These are phyloP conservation scores for Cygnus atratus DNA, from an alignment of 2,113 vertebrate species.

Conservation along the genomic window DNA sequence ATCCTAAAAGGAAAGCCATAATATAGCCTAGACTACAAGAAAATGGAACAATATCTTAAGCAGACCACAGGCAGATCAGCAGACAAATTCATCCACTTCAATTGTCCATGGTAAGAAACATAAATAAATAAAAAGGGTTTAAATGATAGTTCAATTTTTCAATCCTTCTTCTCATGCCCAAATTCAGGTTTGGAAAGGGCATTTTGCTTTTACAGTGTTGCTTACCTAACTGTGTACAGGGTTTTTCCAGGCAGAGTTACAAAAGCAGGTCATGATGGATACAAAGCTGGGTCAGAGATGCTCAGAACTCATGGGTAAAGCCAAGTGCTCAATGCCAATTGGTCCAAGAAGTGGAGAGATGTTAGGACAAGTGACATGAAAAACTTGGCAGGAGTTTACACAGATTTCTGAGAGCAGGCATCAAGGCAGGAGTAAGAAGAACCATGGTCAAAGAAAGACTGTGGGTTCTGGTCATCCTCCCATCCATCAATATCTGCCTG, in stretches of 20 bases:
- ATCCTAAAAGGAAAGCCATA: not conserved
- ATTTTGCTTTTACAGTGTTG: not conserved
- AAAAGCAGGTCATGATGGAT: not conserved
- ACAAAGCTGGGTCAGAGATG: not conserved
- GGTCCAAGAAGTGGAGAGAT: not conserved
- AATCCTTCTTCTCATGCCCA: not conserved
- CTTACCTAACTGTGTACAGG: not conserved
- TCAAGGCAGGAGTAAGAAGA: not conserved
- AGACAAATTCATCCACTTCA: not conserved
- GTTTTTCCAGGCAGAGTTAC: not conserved
- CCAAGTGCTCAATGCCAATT: not conserved
- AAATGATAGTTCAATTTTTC: not conserved
- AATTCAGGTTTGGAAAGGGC: not conserved
- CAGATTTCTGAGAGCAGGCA: not conserved
- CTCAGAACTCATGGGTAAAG: not conserved
- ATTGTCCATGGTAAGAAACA: not conserved
- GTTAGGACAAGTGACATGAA: not conserved
- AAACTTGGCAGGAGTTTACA: not conserved
- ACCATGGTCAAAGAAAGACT: not conserved
- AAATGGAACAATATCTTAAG: not conserved
- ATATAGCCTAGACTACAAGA: not conserved
- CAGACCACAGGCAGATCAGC: not conserved
- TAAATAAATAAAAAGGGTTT: not conserved
- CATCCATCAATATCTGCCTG: not conserved
- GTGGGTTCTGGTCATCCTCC: not conserved